Percentiles rank a stretch among this genome's conserved stretches.
Evolutionary conservation across 2,888 invertebrate species (phyloP).

Genomic region (Spisula subtruncata): DNA sequence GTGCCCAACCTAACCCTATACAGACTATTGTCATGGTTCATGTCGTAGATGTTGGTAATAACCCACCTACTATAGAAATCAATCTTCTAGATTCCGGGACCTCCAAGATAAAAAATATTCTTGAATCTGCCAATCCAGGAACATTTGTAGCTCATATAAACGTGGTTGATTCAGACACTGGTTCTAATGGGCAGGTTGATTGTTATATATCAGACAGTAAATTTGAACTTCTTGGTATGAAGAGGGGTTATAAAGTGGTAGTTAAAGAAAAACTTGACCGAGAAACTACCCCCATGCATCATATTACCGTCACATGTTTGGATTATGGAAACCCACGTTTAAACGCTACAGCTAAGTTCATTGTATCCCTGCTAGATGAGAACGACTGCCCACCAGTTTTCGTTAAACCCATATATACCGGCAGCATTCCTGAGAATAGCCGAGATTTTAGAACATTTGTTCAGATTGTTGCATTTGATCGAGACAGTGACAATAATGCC

Average conservation of each 20-base stretch:
- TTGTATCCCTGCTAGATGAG: conserved; percentile 91
- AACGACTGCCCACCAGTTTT: conserved; percentile 97
- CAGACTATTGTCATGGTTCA: conserved; percentile 68
- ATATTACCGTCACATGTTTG: conserved; percentile 63
- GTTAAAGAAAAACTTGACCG: conserved; percentile 65
- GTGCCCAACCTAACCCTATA: conserved; percentile 69
- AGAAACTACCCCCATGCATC: conserved; percentile 63
- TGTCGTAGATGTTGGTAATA: conserved; percentile 96
- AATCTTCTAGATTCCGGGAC: conserved; percentile 67
- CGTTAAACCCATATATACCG: conserved; percentile 86
- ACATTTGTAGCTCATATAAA: conserved; percentile 73
- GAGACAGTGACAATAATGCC: conserved; percentile 66
- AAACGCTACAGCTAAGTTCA: conserved; percentile 60
- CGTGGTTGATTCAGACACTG: conserved; percentile 72
- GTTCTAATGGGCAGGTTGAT: conserved; percentile 74
- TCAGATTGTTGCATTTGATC: conserved; percentile 67
- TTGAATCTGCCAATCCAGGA: conserved; percentile 67
- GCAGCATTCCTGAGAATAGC: conserved; percentile 67
- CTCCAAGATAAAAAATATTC: conserved; percentile 65
- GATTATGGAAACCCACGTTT: conserved; percentile 70
- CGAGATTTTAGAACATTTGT: conserved; percentile 62
- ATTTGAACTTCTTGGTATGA: conserved; percentile 68
- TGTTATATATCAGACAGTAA: conserved; percentile 65
- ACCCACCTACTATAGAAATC: conserved; percentile 92
- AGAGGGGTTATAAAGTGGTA: conserved; percentile 70